A percentile compares a stretch with the other conserved stretches of the same genome.
Evolutionary conservation across 2,888 invertebrate genomes (phyloP).

Genomic region (Germaria angustata): DNA sequence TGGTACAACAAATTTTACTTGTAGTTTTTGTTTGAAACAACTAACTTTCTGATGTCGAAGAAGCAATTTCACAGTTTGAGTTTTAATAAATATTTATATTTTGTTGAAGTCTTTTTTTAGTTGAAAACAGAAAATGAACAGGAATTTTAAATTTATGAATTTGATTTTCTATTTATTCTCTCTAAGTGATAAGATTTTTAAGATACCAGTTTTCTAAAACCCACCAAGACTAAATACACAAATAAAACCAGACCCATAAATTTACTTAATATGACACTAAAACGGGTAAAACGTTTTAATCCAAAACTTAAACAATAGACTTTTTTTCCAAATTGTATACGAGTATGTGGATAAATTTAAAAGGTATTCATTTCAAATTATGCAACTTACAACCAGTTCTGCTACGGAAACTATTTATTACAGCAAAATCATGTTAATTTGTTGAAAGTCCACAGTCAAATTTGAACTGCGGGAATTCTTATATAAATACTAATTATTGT

Average conservation of each 20-base stretch:
- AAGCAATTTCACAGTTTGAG: slow-evolving; percentile 55
- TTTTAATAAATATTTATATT: slow-evolving; percentile 18
- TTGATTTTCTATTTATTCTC: slow-evolving; percentile 21
- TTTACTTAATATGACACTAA: slow-evolving; percentile 50
- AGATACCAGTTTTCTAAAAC: slow-evolving; percentile 30
- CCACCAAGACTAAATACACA: neutral
- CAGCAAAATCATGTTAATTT: slow-evolving; percentile 32
- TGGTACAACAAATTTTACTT: neutral
- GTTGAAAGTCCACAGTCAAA: neutral
- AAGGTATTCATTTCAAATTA: too few relatives aligned
- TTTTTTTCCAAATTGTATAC: too few relatives aligned
- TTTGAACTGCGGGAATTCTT: slow-evolving; percentile 17
- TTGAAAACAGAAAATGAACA: neutral
- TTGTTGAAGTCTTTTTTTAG: neutral
- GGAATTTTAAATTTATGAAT: slow-evolving; percentile 44
- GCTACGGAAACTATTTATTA: neutral
- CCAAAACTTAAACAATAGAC: neutral
- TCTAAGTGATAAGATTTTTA: slow-evolving; percentile 9
- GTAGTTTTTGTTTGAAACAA: neutral
- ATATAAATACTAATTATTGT: neutral
- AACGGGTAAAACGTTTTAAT: slow-evolving; percentile 46
- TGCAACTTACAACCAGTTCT: too few relatives aligned
- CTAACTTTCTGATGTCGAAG: slow-evolving; percentile 33
- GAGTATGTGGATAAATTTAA: too few relatives aligned
- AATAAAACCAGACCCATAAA: slow-evolving; percentile 48